These are phyloP conservation scores for Cylas formicarius DNA, from an alignment of 1,140 invertebrate genomes.

Conservation along the genomic window DNA sequence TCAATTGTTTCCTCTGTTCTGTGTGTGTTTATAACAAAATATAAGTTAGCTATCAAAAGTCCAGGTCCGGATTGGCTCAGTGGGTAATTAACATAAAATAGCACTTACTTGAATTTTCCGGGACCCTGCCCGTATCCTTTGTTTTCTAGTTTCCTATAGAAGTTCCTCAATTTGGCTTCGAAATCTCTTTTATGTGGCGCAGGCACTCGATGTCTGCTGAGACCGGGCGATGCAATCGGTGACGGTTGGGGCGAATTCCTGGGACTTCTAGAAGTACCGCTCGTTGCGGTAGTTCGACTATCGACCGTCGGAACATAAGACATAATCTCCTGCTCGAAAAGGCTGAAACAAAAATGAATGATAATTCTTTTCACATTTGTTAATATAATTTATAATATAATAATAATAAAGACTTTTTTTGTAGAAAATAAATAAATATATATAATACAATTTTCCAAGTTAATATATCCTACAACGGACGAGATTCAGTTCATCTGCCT, in stretches of 20 bases:
- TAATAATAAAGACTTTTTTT: no score
- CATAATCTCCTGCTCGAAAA: conserved; percentile 98
- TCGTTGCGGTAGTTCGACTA: conserved; percentile 37
- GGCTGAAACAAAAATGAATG: conserved; percentile 54
- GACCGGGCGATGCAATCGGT: conserved; percentile 70
- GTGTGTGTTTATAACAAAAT: no score
- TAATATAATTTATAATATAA: no score
- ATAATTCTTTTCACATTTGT: neutral
- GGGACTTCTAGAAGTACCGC: conserved; percentile 40
- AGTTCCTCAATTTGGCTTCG: conserved; percentile 90
- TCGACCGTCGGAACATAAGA: conserved; percentile 74
- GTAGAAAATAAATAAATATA: no score
- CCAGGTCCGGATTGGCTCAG: no score
- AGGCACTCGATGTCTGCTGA: conserved; percentile 68
- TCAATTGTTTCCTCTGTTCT: no score
- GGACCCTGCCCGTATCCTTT: conserved; percentile 96
- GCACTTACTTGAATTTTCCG: conserved; percentile 84
- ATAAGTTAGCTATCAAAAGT: no score
- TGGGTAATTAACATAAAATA: neutral
- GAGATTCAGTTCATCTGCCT: conserved; percentile 3
- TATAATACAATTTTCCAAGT: no score
- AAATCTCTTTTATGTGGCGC: conserved; percentile 88
- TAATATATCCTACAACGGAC: no score
- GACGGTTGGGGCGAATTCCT: conserved; percentile 62
- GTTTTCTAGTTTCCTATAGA: conserved; percentile 90